Evolutionary conservation across 2,888 invertebrate species (phyloP).

Genomic region (Neoaliturus tenellus): DNA sequence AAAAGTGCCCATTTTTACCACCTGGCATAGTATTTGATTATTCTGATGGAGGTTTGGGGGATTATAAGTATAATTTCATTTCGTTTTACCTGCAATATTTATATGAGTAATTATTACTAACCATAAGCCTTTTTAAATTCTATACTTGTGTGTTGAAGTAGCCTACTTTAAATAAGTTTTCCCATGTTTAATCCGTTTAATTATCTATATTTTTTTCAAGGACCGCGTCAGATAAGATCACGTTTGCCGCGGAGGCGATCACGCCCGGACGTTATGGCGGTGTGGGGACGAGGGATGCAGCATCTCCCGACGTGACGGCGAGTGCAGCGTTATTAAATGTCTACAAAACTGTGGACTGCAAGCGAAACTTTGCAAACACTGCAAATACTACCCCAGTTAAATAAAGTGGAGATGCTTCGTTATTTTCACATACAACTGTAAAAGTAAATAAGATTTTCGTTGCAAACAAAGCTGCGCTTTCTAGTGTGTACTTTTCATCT

Average conservation of each 20-base stretch:
- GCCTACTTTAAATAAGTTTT: background rate
- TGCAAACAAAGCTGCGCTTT: too few species aligned
- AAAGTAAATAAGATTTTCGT: background rate
- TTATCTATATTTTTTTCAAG: background rate
- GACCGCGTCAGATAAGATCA: background rate
- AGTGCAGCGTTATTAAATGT: background rate
- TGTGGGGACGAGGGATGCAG: background rate
- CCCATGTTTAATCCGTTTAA: background rate
- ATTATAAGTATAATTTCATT: too few species aligned
- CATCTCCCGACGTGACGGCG: background rate
- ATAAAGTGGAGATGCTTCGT: too few species aligned
- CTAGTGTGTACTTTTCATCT: too few species aligned
- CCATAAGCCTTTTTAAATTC: too few species aligned
- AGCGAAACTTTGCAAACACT: background rate
- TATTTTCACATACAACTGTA: too few species aligned
- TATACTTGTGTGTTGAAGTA: background rate
- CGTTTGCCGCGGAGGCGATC: background rate
- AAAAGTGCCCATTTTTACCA: too few species aligned
- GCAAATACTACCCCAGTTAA: too few species aligned
- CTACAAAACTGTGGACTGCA: background rate
- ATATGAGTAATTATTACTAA: too few species aligned
- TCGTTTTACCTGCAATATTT: too few species aligned
- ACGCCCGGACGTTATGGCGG: background rate
- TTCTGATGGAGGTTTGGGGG: too few species aligned
- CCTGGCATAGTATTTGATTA: too few species aligned